A percentile compares a stretch with the other conserved stretches of the same genome.
Conservation (phyloP, 2,113 vertebrate species). For the Oreocharis arfaki region DNA sequence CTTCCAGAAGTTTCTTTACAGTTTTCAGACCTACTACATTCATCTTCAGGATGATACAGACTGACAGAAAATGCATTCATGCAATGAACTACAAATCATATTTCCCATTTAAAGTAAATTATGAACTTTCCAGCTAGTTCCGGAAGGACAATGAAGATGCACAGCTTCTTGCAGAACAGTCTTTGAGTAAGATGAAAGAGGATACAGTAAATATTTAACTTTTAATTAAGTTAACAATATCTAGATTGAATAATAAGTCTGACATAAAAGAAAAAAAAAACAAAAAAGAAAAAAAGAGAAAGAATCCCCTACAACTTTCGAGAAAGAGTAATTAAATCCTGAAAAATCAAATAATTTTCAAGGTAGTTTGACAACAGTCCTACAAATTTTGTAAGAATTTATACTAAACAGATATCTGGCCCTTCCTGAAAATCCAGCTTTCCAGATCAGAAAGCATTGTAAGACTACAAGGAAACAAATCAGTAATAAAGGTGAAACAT, state of each 20-base stretch:
- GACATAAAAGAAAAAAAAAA: neutral
- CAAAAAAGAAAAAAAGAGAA: neutral
- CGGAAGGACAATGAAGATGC: neutral
- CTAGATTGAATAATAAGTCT: neutral
- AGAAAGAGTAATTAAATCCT: neutral
- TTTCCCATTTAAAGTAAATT: neutral
- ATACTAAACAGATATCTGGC: neutral
- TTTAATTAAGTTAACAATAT: neutral
- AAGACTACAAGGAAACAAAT: neutral
- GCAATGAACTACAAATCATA: neutral
- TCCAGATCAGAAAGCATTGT: neutral
- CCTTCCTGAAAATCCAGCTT: slow-evolving; percentile 2
- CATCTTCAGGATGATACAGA: neutral
- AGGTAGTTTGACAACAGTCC: neutral
- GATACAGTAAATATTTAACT: neutral
- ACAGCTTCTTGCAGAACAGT: neutral
- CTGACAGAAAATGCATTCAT: neutral
- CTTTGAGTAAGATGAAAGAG: neutral
- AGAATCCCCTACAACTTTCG: neutral
- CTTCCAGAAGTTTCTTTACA: neutral
- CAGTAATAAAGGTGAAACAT: neutral
- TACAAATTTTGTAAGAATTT: neutral
- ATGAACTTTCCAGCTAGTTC: neutral
- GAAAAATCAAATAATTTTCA: neutral
- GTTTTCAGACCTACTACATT: neutral